Evolutionary conservation across 1,140 invertebrate genomes (phyloP).

Genomic region (Trichonephila clavata): DNA sequence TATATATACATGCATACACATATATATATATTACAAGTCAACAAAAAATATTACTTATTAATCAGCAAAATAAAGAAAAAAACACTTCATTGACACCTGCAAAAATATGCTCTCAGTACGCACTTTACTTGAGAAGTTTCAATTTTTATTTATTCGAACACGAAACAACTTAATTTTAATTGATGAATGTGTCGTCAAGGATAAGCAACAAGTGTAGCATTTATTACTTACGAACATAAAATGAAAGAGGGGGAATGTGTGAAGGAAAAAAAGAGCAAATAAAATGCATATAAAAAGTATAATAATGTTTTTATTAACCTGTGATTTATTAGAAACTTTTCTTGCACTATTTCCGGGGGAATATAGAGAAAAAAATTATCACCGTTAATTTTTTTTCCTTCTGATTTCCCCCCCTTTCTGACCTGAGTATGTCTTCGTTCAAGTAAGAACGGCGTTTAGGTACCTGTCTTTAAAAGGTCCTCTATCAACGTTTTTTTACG

Average conservation of each 20-base stretch:
- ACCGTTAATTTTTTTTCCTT: slow-evolving; percentile 73
- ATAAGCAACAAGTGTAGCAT: slow-evolving; percentile 75
- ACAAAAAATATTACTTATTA: too few species aligned
- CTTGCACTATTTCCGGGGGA: slow-evolving; percentile 72
- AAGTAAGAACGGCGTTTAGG: slow-evolving; percentile 67
- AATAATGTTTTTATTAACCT: slow-evolving; percentile 77
- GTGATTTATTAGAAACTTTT: slow-evolving; percentile 77
- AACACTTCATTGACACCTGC: not conserved
- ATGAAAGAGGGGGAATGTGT: not conserved
- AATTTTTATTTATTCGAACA: not conserved
- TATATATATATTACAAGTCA: too few species aligned
- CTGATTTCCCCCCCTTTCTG: slow-evolving; percentile 44
- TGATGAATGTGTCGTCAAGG: slow-evolving; percentile 48
- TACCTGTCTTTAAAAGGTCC: slow-evolving; percentile 76
- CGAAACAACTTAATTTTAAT: slow-evolving; percentile 58
- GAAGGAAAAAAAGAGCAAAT: slow-evolving; percentile 32
- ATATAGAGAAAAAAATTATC: slow-evolving; percentile 64
- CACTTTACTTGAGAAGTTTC: not conserved
- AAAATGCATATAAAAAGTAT: slow-evolving; percentile 70
- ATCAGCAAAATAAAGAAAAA: too few species aligned
- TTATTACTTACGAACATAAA: slow-evolving; percentile 61
- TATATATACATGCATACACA: too few species aligned
- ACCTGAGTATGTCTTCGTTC: slow-evolving; percentile 57
- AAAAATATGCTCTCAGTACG: not conserved
- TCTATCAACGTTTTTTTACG: slow-evolving; percentile 76